Evolutionary conservation across 2,113 vertebrate genomes (phyloP).

Genomic region (Onychostoma macrolepis): DNA sequence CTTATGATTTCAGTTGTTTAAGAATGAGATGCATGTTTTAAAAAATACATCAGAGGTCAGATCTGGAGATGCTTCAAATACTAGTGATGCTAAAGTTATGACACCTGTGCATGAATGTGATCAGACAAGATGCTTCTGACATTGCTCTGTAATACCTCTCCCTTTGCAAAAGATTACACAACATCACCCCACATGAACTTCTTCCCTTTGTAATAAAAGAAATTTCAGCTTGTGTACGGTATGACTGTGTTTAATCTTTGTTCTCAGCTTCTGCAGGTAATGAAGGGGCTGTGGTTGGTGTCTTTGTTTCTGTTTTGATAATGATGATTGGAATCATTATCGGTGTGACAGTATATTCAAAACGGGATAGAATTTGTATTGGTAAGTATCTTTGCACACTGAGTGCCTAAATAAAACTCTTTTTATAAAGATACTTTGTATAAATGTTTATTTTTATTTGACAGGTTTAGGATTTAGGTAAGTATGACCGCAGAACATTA

Average conservation of each 20-base stretch:
- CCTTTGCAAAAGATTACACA: neutral
- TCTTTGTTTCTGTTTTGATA: constrained; percentile 71
- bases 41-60: neutral
- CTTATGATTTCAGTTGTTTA: neutral
- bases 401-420: neutral
- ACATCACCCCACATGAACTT: neutral
- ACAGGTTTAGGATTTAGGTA: constrained; percentile 73
- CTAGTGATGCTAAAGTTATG: neutral
- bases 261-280: constrained; percentile 63
- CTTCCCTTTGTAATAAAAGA: neutral
- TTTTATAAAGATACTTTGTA: neutral
- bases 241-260: neutral
- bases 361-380: constrained; percentile 72
- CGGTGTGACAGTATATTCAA: constrained; percentile 66
- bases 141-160: neutral
- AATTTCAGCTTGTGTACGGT: neutral
- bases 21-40: neutral
- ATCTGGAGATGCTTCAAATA: neutral
- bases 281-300: constrained; percentile 70
- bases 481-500: constrained; percentile 56
- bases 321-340: constrained; percentile 61
- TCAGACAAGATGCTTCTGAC: constrained; percentile 9
- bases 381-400: constrained; percentile 61
- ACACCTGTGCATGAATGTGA: constrained; percentile 13
- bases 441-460: constrained; percentile 37